A percentile compares a stretch with the other conserved stretches of the same genome.
phyloP scores from a whole-genome alignment of 1,140 invertebrate species.

The Zaprionus kolodkinae region DNA sequence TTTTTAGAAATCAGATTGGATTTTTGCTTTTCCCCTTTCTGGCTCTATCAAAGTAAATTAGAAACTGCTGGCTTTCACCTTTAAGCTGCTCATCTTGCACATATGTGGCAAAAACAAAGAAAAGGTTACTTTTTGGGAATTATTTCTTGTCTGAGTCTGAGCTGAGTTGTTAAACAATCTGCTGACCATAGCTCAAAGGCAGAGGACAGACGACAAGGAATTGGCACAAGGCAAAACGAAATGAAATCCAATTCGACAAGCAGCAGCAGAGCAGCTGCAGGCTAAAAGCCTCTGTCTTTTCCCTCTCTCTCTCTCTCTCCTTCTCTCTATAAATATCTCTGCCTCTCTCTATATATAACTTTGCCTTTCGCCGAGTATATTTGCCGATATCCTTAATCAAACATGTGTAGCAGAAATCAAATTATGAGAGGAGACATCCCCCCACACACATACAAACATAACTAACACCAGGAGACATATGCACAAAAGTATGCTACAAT shows the following conservation, averaged over 20 bases:
- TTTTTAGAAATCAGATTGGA: neutral
- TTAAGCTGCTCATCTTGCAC: neutral
- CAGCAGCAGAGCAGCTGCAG: slow-evolving; percentile 39
- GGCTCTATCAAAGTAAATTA: neutral
- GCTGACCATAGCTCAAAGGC: slow-evolving; percentile 56
- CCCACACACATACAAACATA: slow-evolving; percentile 5
- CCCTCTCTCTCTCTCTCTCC: neutral
- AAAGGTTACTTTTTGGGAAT: slow-evolving; percentile 7
- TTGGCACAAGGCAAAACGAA: slow-evolving; percentile 19
- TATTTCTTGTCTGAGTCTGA: neutral
- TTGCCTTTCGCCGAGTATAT: neutral
- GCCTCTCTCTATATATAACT: neutral
- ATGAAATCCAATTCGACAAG: slow-evolving; percentile 59
- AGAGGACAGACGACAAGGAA: slow-evolving; percentile 8
- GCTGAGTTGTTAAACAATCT: slow-evolving; percentile 47
- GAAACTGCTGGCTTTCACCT: neutral
- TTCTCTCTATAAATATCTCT: neutral
- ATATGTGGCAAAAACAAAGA: neutral
- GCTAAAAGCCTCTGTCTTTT: slow-evolving; percentile 26
- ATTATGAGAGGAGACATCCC: slow-evolving; percentile 53
- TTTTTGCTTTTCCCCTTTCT: neutral
- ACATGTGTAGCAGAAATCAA: slow-evolving; percentile 52
- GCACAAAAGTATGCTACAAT: slow-evolving; percentile 42
- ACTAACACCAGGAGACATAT: slow-evolving; percentile 28
- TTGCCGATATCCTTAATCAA: slow-evolving; percentile 37